Percentiles rank a stretch among this genome's conserved stretches.
These are phyloP conservation scores for Rhyacophila brunnea DNA, from an alignment of 1,140 invertebrate genomes.

Conservation along the genomic window DNA sequence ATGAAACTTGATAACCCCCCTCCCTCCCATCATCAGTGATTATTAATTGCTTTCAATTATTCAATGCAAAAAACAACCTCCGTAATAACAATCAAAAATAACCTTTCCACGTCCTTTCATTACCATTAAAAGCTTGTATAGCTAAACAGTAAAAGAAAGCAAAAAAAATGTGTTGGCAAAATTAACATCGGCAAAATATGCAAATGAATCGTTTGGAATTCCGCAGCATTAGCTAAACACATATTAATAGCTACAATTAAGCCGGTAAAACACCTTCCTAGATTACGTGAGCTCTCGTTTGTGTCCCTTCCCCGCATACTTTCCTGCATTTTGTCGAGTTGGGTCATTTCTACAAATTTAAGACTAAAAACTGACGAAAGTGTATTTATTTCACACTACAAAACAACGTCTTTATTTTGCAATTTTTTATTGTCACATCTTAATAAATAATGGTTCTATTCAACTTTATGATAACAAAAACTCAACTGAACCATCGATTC, in stretches of 20 bases:
- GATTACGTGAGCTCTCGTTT: constrained; percentile 29
- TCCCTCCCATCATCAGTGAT: no score
- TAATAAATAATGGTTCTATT: no score
- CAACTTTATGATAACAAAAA: no score
- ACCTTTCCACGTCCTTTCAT: no score
- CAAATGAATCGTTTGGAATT: constrained; percentile 33
- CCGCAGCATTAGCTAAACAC: constrained; percentile 34
- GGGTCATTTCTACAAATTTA: constrained; percentile 28
- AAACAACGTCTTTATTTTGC: no score
- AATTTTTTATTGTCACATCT: no score
- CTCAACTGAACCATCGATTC: no score
- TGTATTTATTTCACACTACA: no score
- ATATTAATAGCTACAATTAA: constrained; percentile 36
- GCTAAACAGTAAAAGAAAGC: constrained; percentile 10
- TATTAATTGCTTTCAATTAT: no score
- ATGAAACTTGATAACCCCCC: no score
- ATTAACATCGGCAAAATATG: constrained; percentile 32
- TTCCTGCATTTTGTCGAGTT: constrained; percentile 4
- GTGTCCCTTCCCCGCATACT: background rate
- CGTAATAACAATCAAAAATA: no score
- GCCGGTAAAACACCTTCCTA: constrained; percentile 33
- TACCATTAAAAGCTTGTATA: background rate
- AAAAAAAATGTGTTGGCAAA: constrained; percentile 16
- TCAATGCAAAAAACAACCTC: no score
- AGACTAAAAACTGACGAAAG: background rate